Evolutionary conservation across 2,888 invertebrate species (phyloP).

Genomic region (Brachyptera putata): DNA sequence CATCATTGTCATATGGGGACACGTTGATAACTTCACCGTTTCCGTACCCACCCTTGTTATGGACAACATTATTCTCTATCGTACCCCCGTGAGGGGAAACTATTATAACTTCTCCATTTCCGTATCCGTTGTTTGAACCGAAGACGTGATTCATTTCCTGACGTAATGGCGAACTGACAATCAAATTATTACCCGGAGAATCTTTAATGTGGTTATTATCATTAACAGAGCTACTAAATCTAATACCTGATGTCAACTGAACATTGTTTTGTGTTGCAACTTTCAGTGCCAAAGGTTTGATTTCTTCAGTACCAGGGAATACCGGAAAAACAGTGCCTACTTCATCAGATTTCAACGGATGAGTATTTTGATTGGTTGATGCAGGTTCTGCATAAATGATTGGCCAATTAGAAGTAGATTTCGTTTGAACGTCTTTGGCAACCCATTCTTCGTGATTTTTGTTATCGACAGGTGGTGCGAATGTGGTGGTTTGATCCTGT

Average conservation of each 20-base stretch:
- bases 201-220: too few species aligned
- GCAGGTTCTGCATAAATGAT: constrained; percentile 2
- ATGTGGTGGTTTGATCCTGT: too few species aligned
- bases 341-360: background rate
- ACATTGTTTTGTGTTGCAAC: background rate
- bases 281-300: background rate
- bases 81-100: too few species aligned
- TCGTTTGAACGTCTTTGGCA: background rate
- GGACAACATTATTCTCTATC: too few species aligned
- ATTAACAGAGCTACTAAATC: background rate
- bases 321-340: constrained; percentile 8
- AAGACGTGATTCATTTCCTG: background rate
- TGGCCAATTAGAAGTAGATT: background rate
- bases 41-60: background rate
- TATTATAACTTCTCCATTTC: background rate
- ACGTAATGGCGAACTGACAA: background rate
- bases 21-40: background rate
- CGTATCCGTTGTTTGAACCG: too few species aligned
- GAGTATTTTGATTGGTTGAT: background rate
- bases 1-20: background rate
- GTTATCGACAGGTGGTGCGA: background rate
- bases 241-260: background rate
- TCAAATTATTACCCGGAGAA: background rate
- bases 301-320: background rate
- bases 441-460: background rate